Base-by-base conservation (phyloP, 2,888 invertebrate genomes). In the Sminthurides aquaticus region DNA sequence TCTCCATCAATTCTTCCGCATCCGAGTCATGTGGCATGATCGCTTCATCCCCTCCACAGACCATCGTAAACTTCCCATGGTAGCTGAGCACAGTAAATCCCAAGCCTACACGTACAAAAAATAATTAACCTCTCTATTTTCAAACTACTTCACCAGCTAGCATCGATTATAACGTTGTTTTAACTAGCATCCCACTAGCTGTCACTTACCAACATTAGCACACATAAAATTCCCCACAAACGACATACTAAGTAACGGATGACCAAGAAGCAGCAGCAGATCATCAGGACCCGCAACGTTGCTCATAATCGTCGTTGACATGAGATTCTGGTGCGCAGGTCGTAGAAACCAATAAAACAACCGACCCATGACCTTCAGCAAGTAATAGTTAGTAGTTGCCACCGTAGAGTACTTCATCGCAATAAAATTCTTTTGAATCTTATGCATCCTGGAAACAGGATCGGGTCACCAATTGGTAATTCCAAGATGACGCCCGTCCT, bases 21-120 rank as follows among this genome's bases (percentile, higher is more conserved):
- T 27, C 20, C 3, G 27, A 27, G 24, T 54, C 49, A 5, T 27
- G 8, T 11, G 61, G 61, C 2, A 61, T 8, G 20, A 61, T 54
- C 11, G 20, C 22, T 54, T 52, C 49, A 24, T 61, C 61, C 20
- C 18, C 29, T 28, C 61, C 61, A 22, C 54, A 49, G 22, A 61
- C 28, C 5, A 61, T 28, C 22, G 24, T 49, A 3, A 61, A 11
- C n/a, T 26, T 8, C 20, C 61, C 61, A 55, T 61, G 52, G 55
- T 61, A 61, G 20, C 52, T 52, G 11, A 61, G 34, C 11, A 55
- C n/a, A n/a, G 61, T 54, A 29, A 61, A 61, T 2, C 61, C 61
- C 5, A 52, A 22, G 22, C 11, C 52, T 52, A 20, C 5, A 18
- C 43, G n/a, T n/a, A n/a, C n/a, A n/a, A n/a, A n/a, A n/a, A n/a